phyloP scores from a whole-genome alignment of 1,140 invertebrate species.

The Eupristina koningsbergeri region DNA sequence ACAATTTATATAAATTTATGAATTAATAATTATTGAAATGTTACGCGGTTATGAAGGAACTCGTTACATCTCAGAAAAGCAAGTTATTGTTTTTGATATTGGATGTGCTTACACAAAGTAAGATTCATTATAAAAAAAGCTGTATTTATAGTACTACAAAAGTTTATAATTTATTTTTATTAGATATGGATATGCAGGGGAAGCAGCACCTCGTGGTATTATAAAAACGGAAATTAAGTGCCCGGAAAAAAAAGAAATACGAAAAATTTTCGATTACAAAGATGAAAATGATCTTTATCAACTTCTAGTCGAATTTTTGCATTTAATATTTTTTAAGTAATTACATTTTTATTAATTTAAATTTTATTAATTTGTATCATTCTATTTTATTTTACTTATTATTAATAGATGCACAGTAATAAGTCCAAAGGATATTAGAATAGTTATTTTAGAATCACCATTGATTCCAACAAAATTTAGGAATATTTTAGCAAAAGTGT shows the following conservation, averaged over 20 bases:
- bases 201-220: constrained; percentile 89
- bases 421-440: constrained; percentile 92
- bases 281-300: constrained; percentile 86
- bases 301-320: constrained; percentile 90
- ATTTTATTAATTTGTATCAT: neutral
- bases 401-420: constrained; percentile 86
- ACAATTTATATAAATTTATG: too few relatives aligned
- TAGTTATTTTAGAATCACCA: constrained; percentile 93
- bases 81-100: constrained; percentile 91
- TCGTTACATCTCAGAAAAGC: constrained; percentile 86
- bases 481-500: constrained; percentile 90
- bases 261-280: constrained; percentile 82
- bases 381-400: constrained; percentile 3
- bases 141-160: constrained; percentile 54
- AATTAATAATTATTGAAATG: too few relatives aligned
- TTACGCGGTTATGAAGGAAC: too few relatives aligned
- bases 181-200: constrained; percentile 93
- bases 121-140: constrained; percentile 56
- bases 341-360: constrained; percentile 13
- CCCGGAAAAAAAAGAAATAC: constrained; percentile 76
- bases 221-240: constrained; percentile 85
- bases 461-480: constrained; percentile 86
- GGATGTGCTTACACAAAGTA: constrained; percentile 95
- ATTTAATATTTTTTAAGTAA: constrained; percentile 91
- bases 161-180: constrained; percentile 33